These are phyloP conservation scores for Brachionus paranguensis DNA, from an alignment of 1,140 invertebrate genomes.

Conservation along the genomic window DNA sequence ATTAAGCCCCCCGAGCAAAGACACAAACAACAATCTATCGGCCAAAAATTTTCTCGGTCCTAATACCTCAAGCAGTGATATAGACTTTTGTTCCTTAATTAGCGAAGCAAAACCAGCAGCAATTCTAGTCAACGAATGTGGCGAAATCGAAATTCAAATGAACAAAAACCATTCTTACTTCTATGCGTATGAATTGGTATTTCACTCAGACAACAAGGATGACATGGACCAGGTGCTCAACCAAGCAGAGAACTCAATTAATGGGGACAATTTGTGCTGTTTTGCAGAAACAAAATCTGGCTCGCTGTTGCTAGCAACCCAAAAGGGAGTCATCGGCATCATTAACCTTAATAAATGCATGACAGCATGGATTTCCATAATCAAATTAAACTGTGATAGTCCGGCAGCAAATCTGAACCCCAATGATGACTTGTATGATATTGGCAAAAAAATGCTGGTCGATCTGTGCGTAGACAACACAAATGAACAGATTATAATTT, in stretches of 20 bases:
- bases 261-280: constrained; percentile 18
- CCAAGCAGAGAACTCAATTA: neutral
- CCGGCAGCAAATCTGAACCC: neutral
- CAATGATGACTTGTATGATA: constrained; percentile 10
- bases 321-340: constrained; percentile 22
- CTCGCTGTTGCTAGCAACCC: constrained; percentile 18
- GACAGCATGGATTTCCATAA: constrained; percentile 34
- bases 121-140: constrained; percentile 35
- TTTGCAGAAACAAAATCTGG: constrained; percentile 16
- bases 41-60: constrained; percentile 3
- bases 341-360: constrained; percentile 31
- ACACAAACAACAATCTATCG: constrained; percentile 27
- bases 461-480: constrained; percentile 18
- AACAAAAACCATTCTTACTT: constrained; percentile 38
- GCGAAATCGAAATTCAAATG: constrained; percentile 39
- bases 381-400: constrained; percentile 13
- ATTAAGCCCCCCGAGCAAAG: constrained; percentile 8
- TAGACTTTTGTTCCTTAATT: constrained; percentile 35
- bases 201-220: constrained; percentile 21
- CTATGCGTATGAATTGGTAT: constrained; percentile 30
- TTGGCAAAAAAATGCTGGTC: neutral
- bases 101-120: constrained; percentile 39
- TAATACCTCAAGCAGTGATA: constrained; percentile 9
- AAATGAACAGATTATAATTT: constrained; percentile 7
- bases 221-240: neutral